Percentiles rank a stretch among this genome's conserved stretches.
These are phyloP conservation scores for Noctilio leporinus DNA, from an alignment of 2,113 vertebrate genomes.

Conservation along the genomic window DNA sequence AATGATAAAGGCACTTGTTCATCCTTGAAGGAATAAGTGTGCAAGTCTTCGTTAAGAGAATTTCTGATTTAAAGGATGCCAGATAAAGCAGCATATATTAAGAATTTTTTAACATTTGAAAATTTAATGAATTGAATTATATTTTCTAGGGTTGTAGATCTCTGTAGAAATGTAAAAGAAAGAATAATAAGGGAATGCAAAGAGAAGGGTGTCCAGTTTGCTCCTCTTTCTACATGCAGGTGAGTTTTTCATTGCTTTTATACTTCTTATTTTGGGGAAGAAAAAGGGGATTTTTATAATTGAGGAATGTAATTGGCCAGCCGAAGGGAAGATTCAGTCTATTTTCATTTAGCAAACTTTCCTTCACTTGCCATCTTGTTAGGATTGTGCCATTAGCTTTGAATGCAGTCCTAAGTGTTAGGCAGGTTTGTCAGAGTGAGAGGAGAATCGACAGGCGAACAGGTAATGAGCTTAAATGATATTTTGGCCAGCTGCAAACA, in stretches of 20 bases:
- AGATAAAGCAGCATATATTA: conserved; percentile 4
- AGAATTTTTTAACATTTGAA: conserved; percentile 16
- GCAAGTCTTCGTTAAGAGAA: not conserved
- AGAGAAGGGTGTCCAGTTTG: conserved; percentile 95
- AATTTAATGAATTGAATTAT: conserved; percentile 31
- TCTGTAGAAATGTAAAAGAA: conserved; percentile 97
- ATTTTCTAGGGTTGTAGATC: conserved; percentile 90
- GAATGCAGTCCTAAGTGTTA: not conserved
- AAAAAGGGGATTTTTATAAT: no score
- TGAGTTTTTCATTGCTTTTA: conserved; percentile 67
- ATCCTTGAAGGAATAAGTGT: not conserved
- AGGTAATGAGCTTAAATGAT: no score
- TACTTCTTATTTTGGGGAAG: not conserved
- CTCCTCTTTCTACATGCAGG: conserved; percentile 94
- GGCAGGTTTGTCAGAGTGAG: no score
- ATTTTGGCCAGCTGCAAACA: no score
- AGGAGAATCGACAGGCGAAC: no score
- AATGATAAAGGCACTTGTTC: not conserved
- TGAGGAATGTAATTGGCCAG: not conserved
- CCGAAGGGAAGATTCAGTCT: not conserved
- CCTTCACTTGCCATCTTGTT: not conserved
- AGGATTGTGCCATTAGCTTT: not conserved
- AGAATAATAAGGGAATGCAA: conserved; percentile 94
- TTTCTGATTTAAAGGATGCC: not conserved
- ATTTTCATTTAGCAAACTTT: not conserved